Evolutionary conservation across 1,140 invertebrate species (phyloP).

Genomic region (Medauroidea extradentata): DNA sequence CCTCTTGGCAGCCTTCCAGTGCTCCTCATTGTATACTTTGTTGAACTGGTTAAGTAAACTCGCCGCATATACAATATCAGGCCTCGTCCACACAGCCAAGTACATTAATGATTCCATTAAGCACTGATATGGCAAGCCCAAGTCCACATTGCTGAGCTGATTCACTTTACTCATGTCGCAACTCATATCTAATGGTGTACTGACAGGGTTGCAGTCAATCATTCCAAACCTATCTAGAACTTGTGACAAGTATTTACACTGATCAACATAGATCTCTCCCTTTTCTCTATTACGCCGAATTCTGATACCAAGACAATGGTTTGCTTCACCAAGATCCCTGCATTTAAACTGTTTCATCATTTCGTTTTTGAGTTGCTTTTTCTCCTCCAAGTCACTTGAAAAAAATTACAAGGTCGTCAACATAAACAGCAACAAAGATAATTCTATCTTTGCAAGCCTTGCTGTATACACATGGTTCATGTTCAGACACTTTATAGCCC

Average conservation of each 20-base stretch:
- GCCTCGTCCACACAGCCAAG: constrained; percentile 40
- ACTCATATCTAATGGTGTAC: constrained; percentile 28
- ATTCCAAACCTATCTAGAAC: constrained; percentile 32
- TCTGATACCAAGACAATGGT: constrained; percentile 24
- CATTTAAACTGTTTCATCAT: constrained; percentile 23
- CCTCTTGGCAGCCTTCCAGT: constrained; percentile 43
- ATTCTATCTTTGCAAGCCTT: constrained; percentile 19
- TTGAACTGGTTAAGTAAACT: constrained; percentile 44
- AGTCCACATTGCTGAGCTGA: constrained; percentile 1
- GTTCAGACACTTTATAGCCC: too few species aligned
- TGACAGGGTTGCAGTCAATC: constrained; percentile 24
- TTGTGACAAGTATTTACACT: constrained; percentile 23
- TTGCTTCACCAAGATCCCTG: constrained; percentile 25
- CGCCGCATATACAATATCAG: constrained; percentile 45
- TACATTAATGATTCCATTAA: constrained; percentile 43
- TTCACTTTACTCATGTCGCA: constrained; percentile 14
- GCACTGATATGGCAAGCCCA: constrained; percentile 29
- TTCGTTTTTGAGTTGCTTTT: constrained; percentile 19
- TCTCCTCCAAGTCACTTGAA: constrained; percentile 22
- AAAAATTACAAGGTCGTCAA: constrained; percentile 39
- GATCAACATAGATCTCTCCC: constrained; percentile 14
- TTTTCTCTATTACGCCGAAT: constrained; percentile 17
- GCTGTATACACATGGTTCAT: constrained; percentile 36
- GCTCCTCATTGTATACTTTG: constrained; percentile 29
- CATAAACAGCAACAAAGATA: constrained; percentile 34